A percentile compares a stretch with the other conserved stretches of the same genome.
These are phyloP conservation scores for Biston betularia DNA, from an alignment of 2,888 invertebrate species.

Conservation along the genomic window DNA sequence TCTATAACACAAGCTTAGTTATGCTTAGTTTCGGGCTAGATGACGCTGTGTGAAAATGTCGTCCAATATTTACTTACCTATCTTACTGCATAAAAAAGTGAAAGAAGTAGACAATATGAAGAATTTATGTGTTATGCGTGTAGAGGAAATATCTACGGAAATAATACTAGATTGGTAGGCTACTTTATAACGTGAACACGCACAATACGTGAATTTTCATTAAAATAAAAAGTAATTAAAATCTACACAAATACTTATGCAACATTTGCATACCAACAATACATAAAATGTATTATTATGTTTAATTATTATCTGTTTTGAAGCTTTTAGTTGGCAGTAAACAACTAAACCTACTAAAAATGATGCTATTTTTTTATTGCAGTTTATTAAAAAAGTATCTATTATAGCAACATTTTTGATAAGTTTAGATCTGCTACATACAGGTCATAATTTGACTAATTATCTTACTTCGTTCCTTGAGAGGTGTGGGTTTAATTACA, in stretches of 20 bases:
- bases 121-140: conserved; percentile 28
- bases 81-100: conserved; percentile 12
- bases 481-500: no score
- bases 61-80: neutral
- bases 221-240: conserved; percentile 4
- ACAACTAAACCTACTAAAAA: neutral
- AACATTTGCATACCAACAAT: neutral
- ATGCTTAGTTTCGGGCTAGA: no score
- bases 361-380: no score
- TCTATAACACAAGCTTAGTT: no score
- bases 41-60: no score
- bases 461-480: no score
- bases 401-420: no score
- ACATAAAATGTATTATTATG: neutral
- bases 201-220: conserved; percentile 2
- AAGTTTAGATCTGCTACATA: no score
- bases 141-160: conserved; percentile 26
- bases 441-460: no score
- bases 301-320: neutral
- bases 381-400: no score
- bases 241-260: neutral
- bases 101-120: conserved; percentile 20
- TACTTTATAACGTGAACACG: conserved; percentile 20
- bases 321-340: no score
- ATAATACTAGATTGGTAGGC: conserved; percentile 14